A percentile compares a stretch with the other conserved stretches of the same genome.
These are phyloP conservation scores for Hylaeus anthracinus DNA, from an alignment of 1,140 invertebrate species.

Conservation along the genomic window DNA sequence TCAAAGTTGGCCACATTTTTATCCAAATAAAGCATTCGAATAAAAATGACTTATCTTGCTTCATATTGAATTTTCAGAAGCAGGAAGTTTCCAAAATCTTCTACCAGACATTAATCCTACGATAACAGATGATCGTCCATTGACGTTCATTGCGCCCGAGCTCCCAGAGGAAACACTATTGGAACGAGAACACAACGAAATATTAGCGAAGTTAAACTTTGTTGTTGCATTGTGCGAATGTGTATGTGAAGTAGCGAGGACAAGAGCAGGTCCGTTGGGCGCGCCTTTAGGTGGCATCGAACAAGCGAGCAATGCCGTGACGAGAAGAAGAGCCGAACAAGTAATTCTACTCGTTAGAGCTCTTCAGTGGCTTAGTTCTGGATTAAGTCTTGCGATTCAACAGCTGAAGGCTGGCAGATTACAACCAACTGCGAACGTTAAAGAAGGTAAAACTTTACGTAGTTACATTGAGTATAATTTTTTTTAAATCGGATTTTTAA, in stretches of 20 bases:
- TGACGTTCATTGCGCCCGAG: slow-evolving; percentile 93
- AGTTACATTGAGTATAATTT: not conserved
- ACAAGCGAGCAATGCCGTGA: slow-evolving; percentile 76
- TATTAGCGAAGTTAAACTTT: slow-evolving; percentile 95
- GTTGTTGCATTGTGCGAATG: slow-evolving; percentile 95
- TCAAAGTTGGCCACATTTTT: too few species aligned
- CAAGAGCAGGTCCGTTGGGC: slow-evolving; percentile 87
- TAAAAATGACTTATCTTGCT: not conserved
- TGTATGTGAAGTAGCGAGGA: slow-evolving; percentile 92
- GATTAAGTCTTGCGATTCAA: slow-evolving; percentile 93
- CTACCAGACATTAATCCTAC: slow-evolving; percentile 81
- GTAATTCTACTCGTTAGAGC: slow-evolving; percentile 94
- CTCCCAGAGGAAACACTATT: slow-evolving; percentile 97
- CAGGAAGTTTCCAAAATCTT: slow-evolving; percentile 83
- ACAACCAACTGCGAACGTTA: slow-evolving; percentile 94
- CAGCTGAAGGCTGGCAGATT: slow-evolving; percentile 92
- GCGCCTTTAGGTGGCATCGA: slow-evolving; percentile 76
- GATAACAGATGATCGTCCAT: slow-evolving; percentile 82
- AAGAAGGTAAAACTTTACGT: slow-evolving; percentile 85
- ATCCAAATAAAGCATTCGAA: too few species aligned
- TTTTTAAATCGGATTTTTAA: not conserved
- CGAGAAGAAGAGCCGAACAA: slow-evolving; percentile 89
- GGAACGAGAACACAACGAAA: slow-evolving; percentile 96
- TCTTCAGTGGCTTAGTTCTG: slow-evolving; percentile 95
- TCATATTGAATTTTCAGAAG: slow-evolving; percentile 73